A percentile compares a stretch with the other conserved stretches of the same genome.
Evolutionary conservation across 2,113 vertebrate species (phyloP).

Genomic region (Alethe castanea): DNA sequence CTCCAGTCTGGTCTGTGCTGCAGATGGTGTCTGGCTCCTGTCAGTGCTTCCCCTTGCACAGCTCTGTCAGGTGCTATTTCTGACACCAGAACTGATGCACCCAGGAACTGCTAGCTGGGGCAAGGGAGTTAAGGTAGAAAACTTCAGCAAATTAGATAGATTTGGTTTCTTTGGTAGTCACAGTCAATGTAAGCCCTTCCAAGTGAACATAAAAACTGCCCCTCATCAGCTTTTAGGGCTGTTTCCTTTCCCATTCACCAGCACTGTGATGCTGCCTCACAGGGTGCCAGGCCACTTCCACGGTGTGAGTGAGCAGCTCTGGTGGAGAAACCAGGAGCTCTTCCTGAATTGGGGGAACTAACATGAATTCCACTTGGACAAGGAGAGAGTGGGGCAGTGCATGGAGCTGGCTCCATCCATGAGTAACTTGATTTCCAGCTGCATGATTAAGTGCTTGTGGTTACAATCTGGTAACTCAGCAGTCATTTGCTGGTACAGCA

Average conservation of each 20-base stretch:
- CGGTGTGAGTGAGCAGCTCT: neutral
- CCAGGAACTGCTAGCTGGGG: neutral
- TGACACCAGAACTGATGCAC: neutral
- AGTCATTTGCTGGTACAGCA: neutral
- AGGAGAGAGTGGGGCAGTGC: neutral
- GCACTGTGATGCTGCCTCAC: neutral
- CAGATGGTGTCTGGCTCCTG: neutral
- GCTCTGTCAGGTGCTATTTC: neutral
- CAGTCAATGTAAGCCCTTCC: neutral
- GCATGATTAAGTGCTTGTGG: neutral
- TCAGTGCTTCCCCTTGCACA: neutral
- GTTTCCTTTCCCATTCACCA: neutral
- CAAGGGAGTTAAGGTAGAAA: neutral
- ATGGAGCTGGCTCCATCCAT: neutral
- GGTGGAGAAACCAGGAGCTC: neutral
- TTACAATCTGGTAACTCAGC: neutral
- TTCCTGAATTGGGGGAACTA: neutral
- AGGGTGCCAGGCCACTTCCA: neutral
- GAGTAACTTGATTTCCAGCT: neutral
- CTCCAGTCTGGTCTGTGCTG: neutral
- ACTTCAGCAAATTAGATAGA: neutral
- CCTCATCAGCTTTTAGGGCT: fast-evolving
- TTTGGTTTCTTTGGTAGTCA: neutral
- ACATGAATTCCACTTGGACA: neutral
- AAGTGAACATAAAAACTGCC: neutral